These are phyloP conservation scores for Hippocampus abdominalis DNA, from an alignment of 2,113 vertebrate genomes.

Conservation along the genomic window DNA sequence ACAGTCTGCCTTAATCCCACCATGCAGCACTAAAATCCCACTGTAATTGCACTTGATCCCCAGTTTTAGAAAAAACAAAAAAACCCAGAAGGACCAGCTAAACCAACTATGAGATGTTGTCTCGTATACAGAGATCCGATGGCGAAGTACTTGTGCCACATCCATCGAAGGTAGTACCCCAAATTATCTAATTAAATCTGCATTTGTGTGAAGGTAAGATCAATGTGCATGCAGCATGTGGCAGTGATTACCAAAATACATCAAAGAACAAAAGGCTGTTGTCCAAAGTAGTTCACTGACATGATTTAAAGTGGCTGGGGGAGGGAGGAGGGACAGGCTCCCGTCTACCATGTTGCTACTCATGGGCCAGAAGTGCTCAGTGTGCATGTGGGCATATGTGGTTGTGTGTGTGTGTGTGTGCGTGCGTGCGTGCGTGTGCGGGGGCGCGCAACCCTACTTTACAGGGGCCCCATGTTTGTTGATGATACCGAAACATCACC, in stretches of 20 bases:
- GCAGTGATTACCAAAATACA: conserved; percentile 2
- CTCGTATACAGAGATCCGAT: background rate
- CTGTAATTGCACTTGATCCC: background rate
- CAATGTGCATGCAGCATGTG: conserved; percentile 3
- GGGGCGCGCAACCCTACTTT: background rate
- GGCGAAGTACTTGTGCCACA: background rate
- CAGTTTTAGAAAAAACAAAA: background rate
- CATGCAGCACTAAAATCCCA: conserved; percentile 1
- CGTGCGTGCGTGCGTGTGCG: background rate
- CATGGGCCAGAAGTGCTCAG: background rate
- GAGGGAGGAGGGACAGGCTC: background rate
- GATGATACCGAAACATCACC: conserved; percentile 6
- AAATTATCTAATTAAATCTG: conserved; percentile 4
- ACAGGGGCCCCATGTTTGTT: background rate
- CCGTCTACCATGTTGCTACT: background rate
- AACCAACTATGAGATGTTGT: background rate
- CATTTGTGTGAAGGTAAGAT: background rate
- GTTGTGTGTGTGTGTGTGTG: too few relatives aligned
- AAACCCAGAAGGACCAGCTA: background rate
- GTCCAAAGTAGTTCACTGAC: conserved; percentile 7
- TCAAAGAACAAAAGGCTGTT: conserved; percentile 3
- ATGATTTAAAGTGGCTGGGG: background rate
- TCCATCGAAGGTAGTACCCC: background rate
- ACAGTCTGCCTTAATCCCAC: background rate
- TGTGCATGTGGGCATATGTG: background rate